A percentile compares a stretch with the other conserved stretches of the same genome.
Evolutionary conservation across 2,888 invertebrate species (phyloP).

Genomic region (Melipona beecheii): DNA sequence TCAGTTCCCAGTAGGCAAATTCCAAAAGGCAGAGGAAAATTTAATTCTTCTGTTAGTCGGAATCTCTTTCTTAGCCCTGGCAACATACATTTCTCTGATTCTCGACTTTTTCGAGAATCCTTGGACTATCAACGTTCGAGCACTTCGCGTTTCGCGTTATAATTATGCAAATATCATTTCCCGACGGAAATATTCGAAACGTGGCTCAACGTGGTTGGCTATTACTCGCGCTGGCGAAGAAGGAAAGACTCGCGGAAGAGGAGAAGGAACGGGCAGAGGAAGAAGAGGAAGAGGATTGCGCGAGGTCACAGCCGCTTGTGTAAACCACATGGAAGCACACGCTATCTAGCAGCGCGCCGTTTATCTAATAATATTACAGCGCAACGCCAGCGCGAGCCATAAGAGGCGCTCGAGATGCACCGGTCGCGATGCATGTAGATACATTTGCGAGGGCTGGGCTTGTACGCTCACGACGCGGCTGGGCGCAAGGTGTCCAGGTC

Average conservation of each 20-base stretch:
- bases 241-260: constrained; percentile 14
- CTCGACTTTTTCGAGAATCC: too few relatives aligned
- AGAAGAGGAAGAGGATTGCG: constrained; percentile 37
- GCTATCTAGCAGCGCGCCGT: constrained; percentile 76
- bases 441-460: constrained; percentile 46
- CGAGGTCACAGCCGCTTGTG: constrained; percentile 77
- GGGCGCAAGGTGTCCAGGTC: constrained; percentile 61
- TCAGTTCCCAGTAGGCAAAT: not conserved
- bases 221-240: not conserved
- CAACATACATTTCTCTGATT: too few relatives aligned
- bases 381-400: constrained; percentile 72
- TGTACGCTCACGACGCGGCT: constrained; percentile 25
- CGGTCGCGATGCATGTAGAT: constrained; percentile 64
- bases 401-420: constrained; percentile 72
- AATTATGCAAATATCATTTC: too few relatives aligned
- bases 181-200: not conserved
- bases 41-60: not conserved
- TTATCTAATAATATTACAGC: constrained; percentile 81
- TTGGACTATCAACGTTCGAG: too few relatives aligned
- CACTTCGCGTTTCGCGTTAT: too few relatives aligned
- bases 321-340: constrained; percentile 77
- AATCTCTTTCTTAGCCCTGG: too few relatives aligned
- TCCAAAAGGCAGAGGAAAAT: not conserved
- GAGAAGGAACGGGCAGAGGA: constrained; percentile 1
- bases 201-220: not conserved